Percentiles rank a stretch among this genome's conserved stretches.
phyloP scores from a whole-genome alignment of 2,113 vertebrate species.

The Anarhynchus alexandrinus region DNA sequence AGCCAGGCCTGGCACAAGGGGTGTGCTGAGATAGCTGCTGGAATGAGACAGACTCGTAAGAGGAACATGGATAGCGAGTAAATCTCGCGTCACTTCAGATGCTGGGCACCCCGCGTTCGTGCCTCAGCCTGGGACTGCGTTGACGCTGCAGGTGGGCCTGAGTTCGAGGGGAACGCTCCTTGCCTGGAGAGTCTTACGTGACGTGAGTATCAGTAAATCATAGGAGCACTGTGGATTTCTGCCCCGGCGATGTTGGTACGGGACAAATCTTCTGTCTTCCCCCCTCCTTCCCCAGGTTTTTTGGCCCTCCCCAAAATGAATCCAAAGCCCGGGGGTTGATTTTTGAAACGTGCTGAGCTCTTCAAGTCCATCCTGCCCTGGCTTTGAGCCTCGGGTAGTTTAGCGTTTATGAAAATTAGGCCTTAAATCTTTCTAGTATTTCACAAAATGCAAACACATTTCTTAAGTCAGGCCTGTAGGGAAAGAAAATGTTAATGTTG shows the following conservation, averaged over 20 bases:
- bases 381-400: background rate
- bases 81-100: rapidly evolving
- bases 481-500: background rate
- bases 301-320: background rate
- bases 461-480: background rate
- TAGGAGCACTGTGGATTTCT: rapidly evolving
- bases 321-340: background rate
- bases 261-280: background rate
- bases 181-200: rapidly evolving
- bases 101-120: rapidly evolving
- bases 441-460: background rate
- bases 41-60: rapidly evolving
- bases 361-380: background rate
- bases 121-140: background rate
- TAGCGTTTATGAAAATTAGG: background rate
- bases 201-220: rapidly evolving
- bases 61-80: rapidly evolving
- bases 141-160: background rate
- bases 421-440: conserved; percentile 1
- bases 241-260: rapidly evolving
- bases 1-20: background rate
- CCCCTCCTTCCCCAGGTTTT: background rate
- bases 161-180: rapidly evolving
- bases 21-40: rapidly evolving
- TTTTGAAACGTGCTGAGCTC: background rate